phyloP scores from a whole-genome alignment of 2,888 invertebrate genomes.

The Troides helena region DNA sequence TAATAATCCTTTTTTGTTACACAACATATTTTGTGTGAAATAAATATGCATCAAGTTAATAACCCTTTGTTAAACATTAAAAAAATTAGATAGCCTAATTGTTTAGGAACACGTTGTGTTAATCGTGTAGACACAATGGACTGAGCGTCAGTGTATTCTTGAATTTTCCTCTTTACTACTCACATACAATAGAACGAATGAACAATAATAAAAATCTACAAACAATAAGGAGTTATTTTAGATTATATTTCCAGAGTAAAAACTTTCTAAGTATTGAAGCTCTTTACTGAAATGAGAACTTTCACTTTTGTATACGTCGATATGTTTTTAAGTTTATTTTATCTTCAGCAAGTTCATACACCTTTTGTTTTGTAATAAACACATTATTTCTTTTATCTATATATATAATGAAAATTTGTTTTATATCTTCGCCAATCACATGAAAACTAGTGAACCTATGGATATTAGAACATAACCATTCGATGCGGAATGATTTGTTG shows the following conservation, averaged over 20 bases:
- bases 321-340: too few species aligned
- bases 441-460: too few species aligned
- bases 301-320: background rate
- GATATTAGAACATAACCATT: too few species aligned
- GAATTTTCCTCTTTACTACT: constrained; percentile 26
- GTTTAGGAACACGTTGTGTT: constrained; percentile 11
- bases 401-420: too few species aligned
- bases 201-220: constrained; percentile 18
- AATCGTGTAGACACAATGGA: constrained; percentile 20
- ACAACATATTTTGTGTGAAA: too few species aligned
- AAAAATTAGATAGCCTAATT: background rate
- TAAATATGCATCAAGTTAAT: too few species aligned
- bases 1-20: too few species aligned
- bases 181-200: constrained; percentile 20
- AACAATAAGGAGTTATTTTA: constrained; percentile 20
- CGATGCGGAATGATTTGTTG: too few species aligned
- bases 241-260: constrained; percentile 16
- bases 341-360: background rate
- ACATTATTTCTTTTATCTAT: too few species aligned
- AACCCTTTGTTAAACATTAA: too few species aligned
- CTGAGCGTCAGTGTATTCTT: constrained; percentile 23
- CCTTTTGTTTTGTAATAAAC: background rate
- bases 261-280: background rate
- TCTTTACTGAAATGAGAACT: background rate
- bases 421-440: too few species aligned